phyloP scores from a whole-genome alignment of 1,140 invertebrate species.

The Scaptomyza graminum region DNA sequence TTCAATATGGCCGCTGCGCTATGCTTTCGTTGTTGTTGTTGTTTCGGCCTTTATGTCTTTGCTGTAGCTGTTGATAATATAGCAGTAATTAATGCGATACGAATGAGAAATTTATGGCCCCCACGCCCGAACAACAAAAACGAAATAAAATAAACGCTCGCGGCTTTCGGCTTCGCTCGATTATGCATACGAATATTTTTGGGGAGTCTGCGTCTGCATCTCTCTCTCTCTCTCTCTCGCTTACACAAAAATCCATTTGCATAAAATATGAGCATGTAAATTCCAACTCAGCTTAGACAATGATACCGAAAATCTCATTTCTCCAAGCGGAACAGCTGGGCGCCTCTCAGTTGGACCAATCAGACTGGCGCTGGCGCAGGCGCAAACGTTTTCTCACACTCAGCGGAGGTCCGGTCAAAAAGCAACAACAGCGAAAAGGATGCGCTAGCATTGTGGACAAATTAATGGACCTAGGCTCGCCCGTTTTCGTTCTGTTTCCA shows the following conservation, averaged over 20 bases:
- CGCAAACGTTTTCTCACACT: constrained; percentile 44
- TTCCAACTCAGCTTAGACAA: constrained; percentile 20
- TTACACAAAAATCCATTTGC: constrained; percentile 58
- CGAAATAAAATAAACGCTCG: constrained; percentile 41
- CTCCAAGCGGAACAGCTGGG: constrained; percentile 37
- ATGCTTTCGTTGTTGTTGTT: constrained; percentile 37
- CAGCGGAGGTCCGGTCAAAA: constrained; percentile 22
- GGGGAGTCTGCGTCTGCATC: constrained; percentile 25
- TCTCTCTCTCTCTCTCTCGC: too few relatives aligned
- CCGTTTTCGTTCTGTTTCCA: constrained; percentile 34
- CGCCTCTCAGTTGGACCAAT: not conserved
- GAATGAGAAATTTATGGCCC: constrained; percentile 80
- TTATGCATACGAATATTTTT: not conserved
- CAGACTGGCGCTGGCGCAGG: constrained; percentile 1
- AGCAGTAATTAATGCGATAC: constrained; percentile 81
- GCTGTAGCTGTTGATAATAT: constrained; percentile 68
- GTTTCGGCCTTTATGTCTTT: constrained; percentile 35
- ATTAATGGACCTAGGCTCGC: constrained; percentile 63
- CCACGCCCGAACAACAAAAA: constrained; percentile 60
- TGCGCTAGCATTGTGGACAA: constrained; percentile 64
- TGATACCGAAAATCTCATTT: constrained; percentile 30
- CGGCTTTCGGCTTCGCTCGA: constrained; percentile 42
- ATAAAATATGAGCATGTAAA: constrained; percentile 79
- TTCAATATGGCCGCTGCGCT: constrained; percentile 71
- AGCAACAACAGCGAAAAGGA: constrained; percentile 31